Evolutionary conservation across 1,140 invertebrate genomes (phyloP).

Genomic region (Acromyrmex heyeri): DNA sequence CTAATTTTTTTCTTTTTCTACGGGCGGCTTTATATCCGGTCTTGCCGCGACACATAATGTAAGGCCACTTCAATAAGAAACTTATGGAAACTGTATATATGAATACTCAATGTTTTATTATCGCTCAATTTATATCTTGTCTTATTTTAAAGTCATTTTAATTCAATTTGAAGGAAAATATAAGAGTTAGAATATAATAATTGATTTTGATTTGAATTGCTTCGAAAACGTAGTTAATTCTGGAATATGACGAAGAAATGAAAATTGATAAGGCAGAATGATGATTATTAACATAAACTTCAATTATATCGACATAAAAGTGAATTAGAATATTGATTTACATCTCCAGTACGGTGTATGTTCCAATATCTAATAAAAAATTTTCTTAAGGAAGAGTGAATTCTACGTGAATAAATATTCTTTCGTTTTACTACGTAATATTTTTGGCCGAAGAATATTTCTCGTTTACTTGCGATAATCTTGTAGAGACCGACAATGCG

Average conservation of each 20-base stretch:
- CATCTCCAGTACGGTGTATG: neutral
- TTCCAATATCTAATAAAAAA: neutral
- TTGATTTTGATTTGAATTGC: neutral
- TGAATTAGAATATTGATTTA: constrained; percentile 20
- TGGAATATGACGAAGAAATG: neutral
- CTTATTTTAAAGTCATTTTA: neutral
- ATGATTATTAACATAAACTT: constrained; percentile 5
- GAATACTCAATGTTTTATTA: neutral
- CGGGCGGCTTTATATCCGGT: constrained; percentile 32
- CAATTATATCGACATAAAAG: constrained; percentile 17
- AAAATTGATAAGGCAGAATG: neutral
- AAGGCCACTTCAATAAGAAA: neutral
- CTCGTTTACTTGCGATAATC: constrained; percentile 61
- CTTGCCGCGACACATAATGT: neutral
- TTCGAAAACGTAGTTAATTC: neutral
- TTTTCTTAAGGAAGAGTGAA: neutral
- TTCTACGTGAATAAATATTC: neutral
- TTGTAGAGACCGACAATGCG: constrained; percentile 62
- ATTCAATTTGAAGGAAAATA: neutral
- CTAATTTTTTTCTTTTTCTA: constrained; percentile 31
- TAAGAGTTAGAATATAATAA: neutral
- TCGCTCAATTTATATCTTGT: neutral
- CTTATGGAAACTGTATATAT: constrained; percentile 28
- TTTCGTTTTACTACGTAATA: neutral
- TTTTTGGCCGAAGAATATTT: constrained; percentile 23